Evolutionary conservation across 2,113 vertebrate genomes (phyloP).

Genomic region (Dicerorhinus sumatrensis): DNA sequence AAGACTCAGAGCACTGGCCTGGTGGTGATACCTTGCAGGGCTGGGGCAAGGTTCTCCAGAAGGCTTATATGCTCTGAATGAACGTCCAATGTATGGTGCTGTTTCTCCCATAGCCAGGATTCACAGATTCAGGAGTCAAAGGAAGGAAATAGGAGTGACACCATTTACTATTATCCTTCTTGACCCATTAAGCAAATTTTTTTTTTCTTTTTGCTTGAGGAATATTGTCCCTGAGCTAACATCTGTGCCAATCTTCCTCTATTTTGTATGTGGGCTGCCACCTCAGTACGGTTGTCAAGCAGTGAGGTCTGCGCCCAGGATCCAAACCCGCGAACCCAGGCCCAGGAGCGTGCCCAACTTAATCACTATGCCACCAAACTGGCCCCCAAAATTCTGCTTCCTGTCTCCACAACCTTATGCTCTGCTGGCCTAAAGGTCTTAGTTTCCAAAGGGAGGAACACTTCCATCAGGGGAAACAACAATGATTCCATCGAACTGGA

Average conservation of each 20-base stretch:
- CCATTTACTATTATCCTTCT: not conserved
- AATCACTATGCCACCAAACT: no score
- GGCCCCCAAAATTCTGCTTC: not conserved
- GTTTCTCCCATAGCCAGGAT: not conserved
- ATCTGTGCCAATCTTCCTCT: no score
- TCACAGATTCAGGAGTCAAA: not conserved
- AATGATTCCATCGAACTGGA: not conserved
- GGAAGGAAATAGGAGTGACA: not conserved
- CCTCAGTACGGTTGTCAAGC: no score
- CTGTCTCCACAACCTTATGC: not conserved
- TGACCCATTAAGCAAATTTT: not conserved
- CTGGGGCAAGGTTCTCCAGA: not conserved
- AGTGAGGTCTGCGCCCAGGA: no score
- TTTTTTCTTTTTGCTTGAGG: no score
- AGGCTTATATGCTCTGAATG: not conserved
- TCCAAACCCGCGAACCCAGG: no score
- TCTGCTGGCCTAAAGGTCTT: not conserved
- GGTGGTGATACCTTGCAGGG: not conserved
- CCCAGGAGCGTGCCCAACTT: no score
- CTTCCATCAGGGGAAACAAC: not conserved
- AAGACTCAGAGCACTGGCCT: not conserved
- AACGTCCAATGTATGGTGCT: not conserved
- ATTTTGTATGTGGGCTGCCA: no score
- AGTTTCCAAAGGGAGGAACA: not conserved
- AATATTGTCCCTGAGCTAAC: no score